phyloP scores from a whole-genome alignment of 1,140 invertebrate species.

The Sarcophaga peregrina region DNA sequence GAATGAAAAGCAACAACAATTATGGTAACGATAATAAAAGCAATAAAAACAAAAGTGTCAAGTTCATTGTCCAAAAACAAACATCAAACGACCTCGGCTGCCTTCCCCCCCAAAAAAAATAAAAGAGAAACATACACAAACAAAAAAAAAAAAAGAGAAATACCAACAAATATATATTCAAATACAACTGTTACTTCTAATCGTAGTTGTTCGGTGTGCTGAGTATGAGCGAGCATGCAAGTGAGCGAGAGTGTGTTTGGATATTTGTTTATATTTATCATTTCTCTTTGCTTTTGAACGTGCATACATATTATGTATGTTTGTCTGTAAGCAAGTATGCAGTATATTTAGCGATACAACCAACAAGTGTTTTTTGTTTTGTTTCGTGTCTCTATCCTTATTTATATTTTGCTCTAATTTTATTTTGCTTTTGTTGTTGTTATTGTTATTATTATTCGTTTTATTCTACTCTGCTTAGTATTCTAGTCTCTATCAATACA shows the following conservation, averaged over 20 bases:
- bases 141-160: not conserved
- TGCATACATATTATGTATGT: not conserved
- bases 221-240: not conserved
- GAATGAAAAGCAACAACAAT: not conserved
- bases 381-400: not conserved
- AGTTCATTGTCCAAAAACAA: constrained; percentile 37
- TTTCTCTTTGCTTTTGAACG: not conserved
- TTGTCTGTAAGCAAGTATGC: not conserved
- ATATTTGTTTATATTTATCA: not conserved
- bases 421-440: not conserved
- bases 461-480: not conserved
- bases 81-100: not conserved
- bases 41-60: constrained; percentile 20
- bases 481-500: too few relatives aligned
- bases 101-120: not conserved
- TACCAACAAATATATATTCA: not conserved
- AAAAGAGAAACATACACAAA: not conserved
- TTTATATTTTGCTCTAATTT: constrained; percentile 2
- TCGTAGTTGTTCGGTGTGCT: not conserved
- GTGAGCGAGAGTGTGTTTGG: not conserved
- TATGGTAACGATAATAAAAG: not conserved
- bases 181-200: not conserved
- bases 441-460: not conserved
- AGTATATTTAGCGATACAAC: too few relatives aligned
- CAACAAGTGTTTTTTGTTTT: not conserved